Percentiles rank a stretch among this genome's conserved stretches.
Evolutionary conservation across 2,888 invertebrate species (phyloP).

Genomic region (Hartigia nigra): DNA sequence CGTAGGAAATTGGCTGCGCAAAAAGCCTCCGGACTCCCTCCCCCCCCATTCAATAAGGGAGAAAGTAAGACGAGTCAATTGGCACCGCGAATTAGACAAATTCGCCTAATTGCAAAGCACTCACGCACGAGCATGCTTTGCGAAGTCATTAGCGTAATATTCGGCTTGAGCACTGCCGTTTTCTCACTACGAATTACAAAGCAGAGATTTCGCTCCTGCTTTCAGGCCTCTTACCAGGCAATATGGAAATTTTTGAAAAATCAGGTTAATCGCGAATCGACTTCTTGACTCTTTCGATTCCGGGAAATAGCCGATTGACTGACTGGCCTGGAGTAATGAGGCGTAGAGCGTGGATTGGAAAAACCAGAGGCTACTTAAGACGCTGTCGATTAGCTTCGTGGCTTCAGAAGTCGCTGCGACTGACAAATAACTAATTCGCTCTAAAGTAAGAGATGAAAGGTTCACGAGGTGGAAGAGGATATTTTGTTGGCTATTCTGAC

Average conservation of each 20-base stretch:
- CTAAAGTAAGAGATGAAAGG: neutral
- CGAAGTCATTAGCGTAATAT: neutral
- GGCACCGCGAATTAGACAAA: conserved; percentile 1
- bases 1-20: neutral
- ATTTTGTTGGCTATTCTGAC: conserved; percentile 12
- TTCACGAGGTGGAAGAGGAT: neutral
- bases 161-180: neutral
- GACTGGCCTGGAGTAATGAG: conserved; percentile 14
- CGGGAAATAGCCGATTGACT: conserved; percentile 13
- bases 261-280: neutral
- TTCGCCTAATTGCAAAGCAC: conserved; percentile 1
- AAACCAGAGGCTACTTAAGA: conserved; percentile 4
- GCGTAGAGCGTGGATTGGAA: conserved; percentile 8
- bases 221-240: neutral
- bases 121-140: neutral
- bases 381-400: neutral
- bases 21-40: neutral
- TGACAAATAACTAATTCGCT: neutral
- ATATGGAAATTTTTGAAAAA: neutral
- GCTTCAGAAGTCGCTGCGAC: neutral
- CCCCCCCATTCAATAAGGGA: conserved; percentile 15
- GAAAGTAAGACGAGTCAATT: conserved; percentile 12
- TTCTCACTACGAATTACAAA: neutral
- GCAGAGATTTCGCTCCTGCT: neutral
- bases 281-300: neutral